phyloP scores from a whole-genome alignment of 2,888 invertebrate genomes.

The Tortricodes alternella region DNA sequence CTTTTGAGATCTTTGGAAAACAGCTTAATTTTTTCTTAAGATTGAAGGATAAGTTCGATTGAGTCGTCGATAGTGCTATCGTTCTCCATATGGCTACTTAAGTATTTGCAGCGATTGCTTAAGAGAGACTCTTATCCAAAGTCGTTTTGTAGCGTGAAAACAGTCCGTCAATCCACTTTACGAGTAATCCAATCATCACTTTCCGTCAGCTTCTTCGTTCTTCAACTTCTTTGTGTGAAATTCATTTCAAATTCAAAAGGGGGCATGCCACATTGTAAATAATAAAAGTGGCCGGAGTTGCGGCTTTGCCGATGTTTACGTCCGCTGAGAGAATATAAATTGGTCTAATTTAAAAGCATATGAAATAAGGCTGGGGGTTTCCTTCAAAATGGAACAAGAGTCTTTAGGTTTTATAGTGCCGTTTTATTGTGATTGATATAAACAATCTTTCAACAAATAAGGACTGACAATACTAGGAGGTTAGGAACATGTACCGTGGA shows the following conservation, averaged over 20 bases:
- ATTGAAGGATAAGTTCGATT: no score
- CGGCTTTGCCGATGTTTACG: constrained; percentile 49
- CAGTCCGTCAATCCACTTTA: neutral
- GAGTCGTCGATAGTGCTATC: no score
- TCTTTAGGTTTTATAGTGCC: constrained; percentile 17
- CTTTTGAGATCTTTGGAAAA: no score
- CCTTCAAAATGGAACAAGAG: constrained; percentile 27
- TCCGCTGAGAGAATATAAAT: constrained; percentile 57
- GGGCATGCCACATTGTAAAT: constrained; percentile 48
- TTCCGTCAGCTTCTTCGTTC: neutral
- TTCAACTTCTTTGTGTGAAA: constrained; percentile 29
- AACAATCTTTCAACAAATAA: no score
- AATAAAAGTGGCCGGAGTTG: constrained; percentile 55
- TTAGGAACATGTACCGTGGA: no score
- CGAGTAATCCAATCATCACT: constrained; percentile 9
- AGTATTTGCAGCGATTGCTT: no score
- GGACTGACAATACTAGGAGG: no score
- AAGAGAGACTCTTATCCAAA: neutral
- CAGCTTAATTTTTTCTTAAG: no score
- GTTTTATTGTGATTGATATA: no score
- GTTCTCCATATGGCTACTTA: no score
- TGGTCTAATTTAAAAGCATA: constrained; percentile 57
- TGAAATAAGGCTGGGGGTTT: constrained; percentile 35
- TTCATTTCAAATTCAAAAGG: constrained; percentile 38
- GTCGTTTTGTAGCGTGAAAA: neutral